phyloP scores from a whole-genome alignment of 2,113 vertebrate species.

The Campylomormyrus tamandua region DNA sequence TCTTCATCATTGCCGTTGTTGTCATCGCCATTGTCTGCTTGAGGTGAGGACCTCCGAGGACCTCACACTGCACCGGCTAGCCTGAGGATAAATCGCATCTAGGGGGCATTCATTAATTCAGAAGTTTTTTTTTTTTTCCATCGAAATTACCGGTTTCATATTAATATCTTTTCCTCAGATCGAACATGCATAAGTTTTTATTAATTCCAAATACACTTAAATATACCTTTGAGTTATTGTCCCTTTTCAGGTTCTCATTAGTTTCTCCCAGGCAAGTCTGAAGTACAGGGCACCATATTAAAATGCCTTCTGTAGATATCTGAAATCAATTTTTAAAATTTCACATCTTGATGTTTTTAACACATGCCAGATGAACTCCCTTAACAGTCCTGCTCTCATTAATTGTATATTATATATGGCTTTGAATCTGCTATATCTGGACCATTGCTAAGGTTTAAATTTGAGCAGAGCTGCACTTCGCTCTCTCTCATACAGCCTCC shows the following conservation, averaged over 20 bases:
- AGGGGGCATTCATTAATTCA: background rate
- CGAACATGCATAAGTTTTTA: background rate
- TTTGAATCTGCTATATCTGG: constrained; percentile 1
- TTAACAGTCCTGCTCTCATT: background rate
- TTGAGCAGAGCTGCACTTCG: background rate
- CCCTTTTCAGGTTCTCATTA: background rate
- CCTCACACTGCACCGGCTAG: background rate
- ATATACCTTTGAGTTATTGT: background rate
- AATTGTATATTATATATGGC: background rate
- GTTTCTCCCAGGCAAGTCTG: background rate
- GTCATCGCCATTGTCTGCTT: constrained; percentile 91
- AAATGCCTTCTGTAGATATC: constrained; percentile 3
- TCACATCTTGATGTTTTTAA: constrained; percentile 3
- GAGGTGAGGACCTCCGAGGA: constrained; percentile 64
- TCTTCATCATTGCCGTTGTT: constrained; percentile 85
- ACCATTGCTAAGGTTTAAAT: background rate
- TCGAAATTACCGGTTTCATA: background rate
- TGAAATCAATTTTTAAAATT: background rate
- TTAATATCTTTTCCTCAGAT: background rate
- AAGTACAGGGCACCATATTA: background rate
- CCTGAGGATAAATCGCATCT: background rate
- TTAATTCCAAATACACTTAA: constrained; percentile 10
- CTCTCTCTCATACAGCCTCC: background rate
- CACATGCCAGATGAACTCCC: constrained; percentile 5
- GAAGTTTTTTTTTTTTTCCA: background rate